These are phyloP conservation scores for Mythimna impura DNA, from an alignment of 2,888 invertebrate genomes.

Conservation along the genomic window DNA sequence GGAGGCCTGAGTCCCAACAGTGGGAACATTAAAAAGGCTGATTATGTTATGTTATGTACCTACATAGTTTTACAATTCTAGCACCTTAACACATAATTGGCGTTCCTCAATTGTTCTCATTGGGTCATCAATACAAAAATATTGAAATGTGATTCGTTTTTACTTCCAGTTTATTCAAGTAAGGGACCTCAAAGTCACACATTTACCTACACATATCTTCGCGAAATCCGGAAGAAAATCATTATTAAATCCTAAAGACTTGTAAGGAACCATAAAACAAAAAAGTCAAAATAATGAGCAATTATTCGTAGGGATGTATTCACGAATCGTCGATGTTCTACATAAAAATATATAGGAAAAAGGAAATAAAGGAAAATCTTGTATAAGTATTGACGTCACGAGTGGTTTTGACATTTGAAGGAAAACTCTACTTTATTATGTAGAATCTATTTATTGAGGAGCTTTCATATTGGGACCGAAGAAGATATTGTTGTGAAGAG, in stretches of 20 bases:
- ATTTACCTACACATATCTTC: no score
- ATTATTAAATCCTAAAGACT: background rate
- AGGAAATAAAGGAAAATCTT: constrained; percentile 56
- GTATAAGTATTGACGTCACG: constrained; percentile 57
- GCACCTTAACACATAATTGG: no score
- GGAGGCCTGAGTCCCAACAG: no score
- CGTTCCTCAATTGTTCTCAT: no score
- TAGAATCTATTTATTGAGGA: constrained; percentile 52
- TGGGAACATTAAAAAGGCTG: no score
- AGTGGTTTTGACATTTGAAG: constrained; percentile 65
- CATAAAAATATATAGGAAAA: constrained; percentile 45
- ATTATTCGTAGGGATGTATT: constrained; percentile 47
- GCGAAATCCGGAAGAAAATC: background rate
- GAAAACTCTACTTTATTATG: constrained; percentile 55
- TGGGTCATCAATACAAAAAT: no score
- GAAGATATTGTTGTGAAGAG: constrained; percentile 32
- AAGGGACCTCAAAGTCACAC: no score
- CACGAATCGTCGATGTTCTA: constrained; percentile 28
- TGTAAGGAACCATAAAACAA: constrained; percentile 3
- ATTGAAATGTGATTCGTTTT: no score
- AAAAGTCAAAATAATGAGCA: constrained; percentile 55
- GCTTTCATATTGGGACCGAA: constrained; percentile 33
- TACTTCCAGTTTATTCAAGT: no score
- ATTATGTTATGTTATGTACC: no score
- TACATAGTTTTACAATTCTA: no score